Percentiles rank a stretch among this genome's conserved stretches.
These are phyloP conservation scores for Phalanger gymnotis DNA, from an alignment of 2,797 vertebrate species.

Conservation along the genomic window DNA sequence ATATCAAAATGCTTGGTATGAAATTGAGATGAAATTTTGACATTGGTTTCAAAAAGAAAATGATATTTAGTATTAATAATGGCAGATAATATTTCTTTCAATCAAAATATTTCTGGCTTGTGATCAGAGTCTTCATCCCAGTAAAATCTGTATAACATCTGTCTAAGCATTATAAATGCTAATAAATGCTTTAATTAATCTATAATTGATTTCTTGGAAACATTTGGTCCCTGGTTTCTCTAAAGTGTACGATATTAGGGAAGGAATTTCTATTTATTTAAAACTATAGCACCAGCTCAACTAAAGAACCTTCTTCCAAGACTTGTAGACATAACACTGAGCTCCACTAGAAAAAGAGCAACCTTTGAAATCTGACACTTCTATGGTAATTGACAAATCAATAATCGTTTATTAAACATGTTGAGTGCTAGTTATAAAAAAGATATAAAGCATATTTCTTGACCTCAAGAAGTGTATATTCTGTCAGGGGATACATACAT, in stretches of 20 bases:
- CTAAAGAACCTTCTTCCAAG: neutral
- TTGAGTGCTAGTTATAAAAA: neutral
- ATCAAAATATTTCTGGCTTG: slow-evolving; percentile 35
- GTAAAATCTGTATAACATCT: neutral
- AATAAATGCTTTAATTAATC: neutral
- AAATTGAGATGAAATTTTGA: slow-evolving; percentile 15
- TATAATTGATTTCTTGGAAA: slow-evolving; percentile 22
- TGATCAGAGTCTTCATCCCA: neutral
- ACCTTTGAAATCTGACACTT: neutral
- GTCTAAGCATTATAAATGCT: neutral
- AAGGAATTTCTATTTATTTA: slow-evolving; percentile 24
- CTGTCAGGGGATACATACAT: neutral
- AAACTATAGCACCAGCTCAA: slow-evolving; percentile 35
- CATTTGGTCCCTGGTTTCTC: neutral
- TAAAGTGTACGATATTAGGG: neutral
- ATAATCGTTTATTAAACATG: neutral
- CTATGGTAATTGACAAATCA: neutral
- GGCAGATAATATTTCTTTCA: slow-evolving; percentile 2
- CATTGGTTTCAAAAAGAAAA: neutral
- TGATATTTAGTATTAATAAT: neutral
- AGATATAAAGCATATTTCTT: neutral
- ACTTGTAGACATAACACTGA: neutral
- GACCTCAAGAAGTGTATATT: neutral
- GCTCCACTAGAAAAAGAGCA: neutral
- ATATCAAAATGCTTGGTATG: slow-evolving; percentile 33